Evolutionary conservation across 1,140 invertebrate species (phyloP).

Genomic region (Panulirus ornatus): DNA sequence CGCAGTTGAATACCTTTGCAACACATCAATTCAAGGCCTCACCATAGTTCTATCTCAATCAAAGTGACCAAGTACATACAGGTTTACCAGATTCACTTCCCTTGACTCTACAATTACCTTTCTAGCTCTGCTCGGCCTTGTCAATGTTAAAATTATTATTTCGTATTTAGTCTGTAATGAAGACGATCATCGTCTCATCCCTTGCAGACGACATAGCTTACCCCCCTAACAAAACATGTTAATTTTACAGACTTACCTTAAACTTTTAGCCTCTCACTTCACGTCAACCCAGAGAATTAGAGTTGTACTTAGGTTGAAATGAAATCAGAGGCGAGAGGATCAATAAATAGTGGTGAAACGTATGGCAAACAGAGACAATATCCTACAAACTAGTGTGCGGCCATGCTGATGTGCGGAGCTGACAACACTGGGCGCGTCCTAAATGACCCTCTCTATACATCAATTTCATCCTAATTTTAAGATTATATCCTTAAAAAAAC

Average conservation of each 20-base stretch:
- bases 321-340: slow-evolving; percentile 69
- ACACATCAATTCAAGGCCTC: too few relatives aligned
- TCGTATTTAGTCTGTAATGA: too few relatives aligned
- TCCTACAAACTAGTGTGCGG: slow-evolving; percentile 72
- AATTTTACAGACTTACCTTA: slow-evolving; percentile 52
- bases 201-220: slow-evolving; percentile 50
- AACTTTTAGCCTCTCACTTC: slow-evolving; percentile 62
- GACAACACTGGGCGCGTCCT: not conserved
- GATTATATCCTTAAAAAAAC: too few relatives aligned
- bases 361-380: slow-evolving; percentile 71
- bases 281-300: slow-evolving; percentile 64
- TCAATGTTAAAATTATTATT: not conserved
- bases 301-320: slow-evolving; percentile 60
- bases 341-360: slow-evolving; percentile 67
- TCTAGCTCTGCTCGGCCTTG: too few relatives aligned
- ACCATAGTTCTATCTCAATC: too few relatives aligned
- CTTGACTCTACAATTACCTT: too few relatives aligned
- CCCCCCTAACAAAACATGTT: not conserved
- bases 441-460: not conserved
- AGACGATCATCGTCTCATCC: not conserved
- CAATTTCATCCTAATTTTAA: not conserved
- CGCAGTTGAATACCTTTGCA: too few relatives aligned
- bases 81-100: too few relatives aligned
- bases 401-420: slow-evolving; percentile 71
- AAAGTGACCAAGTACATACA: too few relatives aligned